Conservation (phyloP, 2,797 vertebrate genomes). For the Acropternis orthonyx region DNA sequence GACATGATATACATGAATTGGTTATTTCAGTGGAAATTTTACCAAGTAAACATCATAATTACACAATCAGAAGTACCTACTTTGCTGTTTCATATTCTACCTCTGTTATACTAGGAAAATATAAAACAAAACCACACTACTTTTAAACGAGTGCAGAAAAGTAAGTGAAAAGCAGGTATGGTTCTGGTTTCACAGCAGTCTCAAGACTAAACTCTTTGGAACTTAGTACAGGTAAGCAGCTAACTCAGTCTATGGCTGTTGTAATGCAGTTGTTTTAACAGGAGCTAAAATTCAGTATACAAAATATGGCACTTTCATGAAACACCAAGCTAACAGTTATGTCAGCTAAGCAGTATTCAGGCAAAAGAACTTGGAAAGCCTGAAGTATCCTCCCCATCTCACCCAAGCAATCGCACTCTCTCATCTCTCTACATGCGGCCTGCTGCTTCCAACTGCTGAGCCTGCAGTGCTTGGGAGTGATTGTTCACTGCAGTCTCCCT, state of each 20-base stretch:
- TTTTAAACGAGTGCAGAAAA: background rate
- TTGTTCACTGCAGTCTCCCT: background rate
- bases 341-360: background rate
- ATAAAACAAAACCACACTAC: background rate
- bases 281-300: background rate
- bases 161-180: background rate
- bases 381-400: background rate
- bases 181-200: background rate
- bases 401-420: background rate
- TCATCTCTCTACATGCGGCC: accelerated
- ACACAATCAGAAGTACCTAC: background rate
- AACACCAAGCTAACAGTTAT: background rate
- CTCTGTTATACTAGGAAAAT: background rate
- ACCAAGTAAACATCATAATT: background rate
- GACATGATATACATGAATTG: background rate
- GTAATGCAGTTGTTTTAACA: background rate
- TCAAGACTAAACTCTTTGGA: background rate
- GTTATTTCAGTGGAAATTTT: background rate
- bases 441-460: background rate
- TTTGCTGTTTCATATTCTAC: background rate
- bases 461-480: background rate
- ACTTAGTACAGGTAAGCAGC: background rate
- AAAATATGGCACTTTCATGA: background rate
- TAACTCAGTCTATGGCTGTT: background rate
- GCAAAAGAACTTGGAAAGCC: background rate